Evolutionary conservation across 2,888 invertebrate species (phyloP).

Genomic region (Yponomeuta cagnagella): DNA sequence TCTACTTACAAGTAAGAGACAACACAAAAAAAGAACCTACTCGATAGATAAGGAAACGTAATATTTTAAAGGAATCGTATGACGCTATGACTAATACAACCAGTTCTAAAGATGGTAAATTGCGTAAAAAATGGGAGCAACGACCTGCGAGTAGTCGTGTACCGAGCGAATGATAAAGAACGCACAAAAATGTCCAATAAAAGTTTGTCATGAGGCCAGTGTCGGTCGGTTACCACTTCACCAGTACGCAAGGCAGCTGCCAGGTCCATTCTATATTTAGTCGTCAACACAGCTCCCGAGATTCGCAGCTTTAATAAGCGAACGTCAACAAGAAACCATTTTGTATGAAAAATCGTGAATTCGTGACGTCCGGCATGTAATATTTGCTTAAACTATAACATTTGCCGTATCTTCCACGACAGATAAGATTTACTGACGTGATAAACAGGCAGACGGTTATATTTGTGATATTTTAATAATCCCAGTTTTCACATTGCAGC

Average conservation of each 20-base stretch:
- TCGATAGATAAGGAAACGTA: background rate
- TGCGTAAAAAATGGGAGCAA: constrained; percentile 43
- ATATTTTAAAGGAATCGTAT: background rate
- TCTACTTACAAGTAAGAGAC: no score
- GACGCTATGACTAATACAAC: background rate
- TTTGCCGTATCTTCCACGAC: background rate
- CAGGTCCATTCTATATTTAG: constrained; percentile 42
- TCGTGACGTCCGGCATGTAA: background rate
- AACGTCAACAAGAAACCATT: background rate
- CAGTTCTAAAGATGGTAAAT: constrained; percentile 18
- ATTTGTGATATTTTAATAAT: background rate
- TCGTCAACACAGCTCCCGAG: constrained; percentile 40
- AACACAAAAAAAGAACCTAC: no score
- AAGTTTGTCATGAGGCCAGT: constrained; percentile 36
- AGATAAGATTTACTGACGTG: background rate
- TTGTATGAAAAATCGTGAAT: background rate
- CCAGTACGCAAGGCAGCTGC: constrained; percentile 29
- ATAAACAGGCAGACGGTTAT: background rate
- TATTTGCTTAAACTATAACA: background rate
- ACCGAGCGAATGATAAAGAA: constrained; percentile 40
- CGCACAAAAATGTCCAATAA: constrained; percentile 44
- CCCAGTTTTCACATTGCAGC: background rate
- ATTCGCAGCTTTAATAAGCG: constrained; percentile 23
- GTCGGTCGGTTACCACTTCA: constrained; percentile 9
- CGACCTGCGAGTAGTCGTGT: constrained; percentile 39